Base-by-base conservation (phyloP, 2,113 vertebrate genomes). In the Mixornis gularis region DNA sequence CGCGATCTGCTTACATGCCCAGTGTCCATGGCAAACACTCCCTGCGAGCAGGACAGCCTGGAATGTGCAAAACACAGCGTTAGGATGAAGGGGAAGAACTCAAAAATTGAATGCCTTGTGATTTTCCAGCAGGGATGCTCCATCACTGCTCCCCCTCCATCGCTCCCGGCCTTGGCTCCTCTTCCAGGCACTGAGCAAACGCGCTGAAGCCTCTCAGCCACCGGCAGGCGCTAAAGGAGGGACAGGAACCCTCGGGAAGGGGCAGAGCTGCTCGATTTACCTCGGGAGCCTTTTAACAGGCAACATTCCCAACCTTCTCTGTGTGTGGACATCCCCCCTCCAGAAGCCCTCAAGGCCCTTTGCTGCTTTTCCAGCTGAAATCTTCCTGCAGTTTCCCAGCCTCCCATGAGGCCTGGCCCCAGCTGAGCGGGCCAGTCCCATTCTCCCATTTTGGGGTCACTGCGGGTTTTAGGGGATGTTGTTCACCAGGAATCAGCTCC, bases 11-110 rank as follows among this genome's bases (percentile, higher is more conserved):
- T 63, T 0, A 17, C 5, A 13, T 66, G 93, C 2, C 84, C 44
- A 4, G 10, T 3, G 60, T 94, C 95, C 95, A 96, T 96, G 93
- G 89, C 91, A 15, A 49, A 43, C 2, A 14, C 86, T 73, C 68
- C 79, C 53, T 3, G 2, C 36, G 5, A 73, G 69, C 7, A 3
- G 77, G 69, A 55, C 83, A n/a, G 89, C 93, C 94, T 91, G 89
- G 72, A 38, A 44, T 0, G 71, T 0, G 11, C 0, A 58, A 85
- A 60, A 40, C 30, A 27, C 4, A 0, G 6, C 2, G 17, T 81
- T 2, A 55, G 65, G 46, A 7, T 0, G 20, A 2, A 14, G 49
- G 46, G 43, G 29, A 24, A 55, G 12, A 11, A 34, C 8, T 7
- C 9, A 4, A 6, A 16, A 30, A 15, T 0, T 0, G 16, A 36